Percentiles rank a stretch among this genome's conserved stretches.
Conservation (phyloP, 2,797 vertebrate genomes). For the Numenius phaeopus region DNA sequence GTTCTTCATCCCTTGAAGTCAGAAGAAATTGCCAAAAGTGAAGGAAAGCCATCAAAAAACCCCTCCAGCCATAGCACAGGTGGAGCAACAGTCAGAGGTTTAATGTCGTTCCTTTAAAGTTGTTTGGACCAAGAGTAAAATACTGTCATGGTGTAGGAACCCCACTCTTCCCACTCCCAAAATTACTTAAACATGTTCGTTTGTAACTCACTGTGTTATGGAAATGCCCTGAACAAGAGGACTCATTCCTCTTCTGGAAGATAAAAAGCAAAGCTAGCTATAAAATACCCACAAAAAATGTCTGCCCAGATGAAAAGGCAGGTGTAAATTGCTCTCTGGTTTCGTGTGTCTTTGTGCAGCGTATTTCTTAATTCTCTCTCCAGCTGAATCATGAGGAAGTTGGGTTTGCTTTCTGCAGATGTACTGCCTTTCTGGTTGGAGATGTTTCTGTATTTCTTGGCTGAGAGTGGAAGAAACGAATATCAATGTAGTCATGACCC, state of each 20-base stretch:
- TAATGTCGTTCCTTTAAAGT: not conserved
- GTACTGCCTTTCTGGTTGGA: not conserved
- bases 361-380: not conserved
- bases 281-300: not conserved
- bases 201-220: not conserved
- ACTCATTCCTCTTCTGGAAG: not conserved
- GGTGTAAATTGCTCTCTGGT: not conserved
- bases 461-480: not conserved
- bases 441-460: not conserved
- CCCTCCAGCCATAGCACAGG: not conserved
- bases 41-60: not conserved
- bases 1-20: not conserved
- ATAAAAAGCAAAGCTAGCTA: not conserved
- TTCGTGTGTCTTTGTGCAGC: not conserved
- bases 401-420: not conserved
- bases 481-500: not conserved
- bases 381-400: not conserved
- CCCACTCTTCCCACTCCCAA: rapidly evolving
- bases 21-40: not conserved
- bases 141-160: not conserved
- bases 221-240: not conserved
- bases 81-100: not conserved
- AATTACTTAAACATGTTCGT: not conserved
- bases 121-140: not conserved
- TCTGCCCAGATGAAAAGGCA: not conserved